Conservation (phyloP, 2,888 invertebrate genomes). For the Itoplectis maculator region DNA sequence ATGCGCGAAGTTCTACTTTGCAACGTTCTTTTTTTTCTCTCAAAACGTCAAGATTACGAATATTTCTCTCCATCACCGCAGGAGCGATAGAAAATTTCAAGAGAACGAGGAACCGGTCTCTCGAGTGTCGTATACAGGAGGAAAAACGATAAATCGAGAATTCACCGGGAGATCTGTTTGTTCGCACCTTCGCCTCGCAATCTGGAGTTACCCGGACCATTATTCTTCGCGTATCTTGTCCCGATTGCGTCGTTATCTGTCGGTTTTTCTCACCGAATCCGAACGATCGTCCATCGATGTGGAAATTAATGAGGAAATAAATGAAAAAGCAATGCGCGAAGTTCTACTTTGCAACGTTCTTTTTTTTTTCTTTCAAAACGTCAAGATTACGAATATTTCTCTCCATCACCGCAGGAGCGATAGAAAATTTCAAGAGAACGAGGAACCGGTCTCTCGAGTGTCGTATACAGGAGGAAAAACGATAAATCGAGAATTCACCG, state of each 20-base stretch:
- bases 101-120: not conserved
- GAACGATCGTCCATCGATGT: conserved; percentile 13
- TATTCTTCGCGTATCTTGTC: conserved; percentile 5
- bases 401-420: not conserved
- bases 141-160: not conserved
- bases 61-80: not conserved
- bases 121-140: not conserved
- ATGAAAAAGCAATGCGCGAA: no score
- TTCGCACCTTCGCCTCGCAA: conserved; percentile 4
- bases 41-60: not conserved
- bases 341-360: no score
- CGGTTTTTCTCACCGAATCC: not conserved
- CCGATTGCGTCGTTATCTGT: conserved; percentile 1
- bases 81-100: not conserved
- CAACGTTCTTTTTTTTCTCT: no score
- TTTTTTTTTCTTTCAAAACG: no score
- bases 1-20: no score
- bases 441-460: not conserved
- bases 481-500: not conserved
- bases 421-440: not conserved
- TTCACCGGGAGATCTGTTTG: not conserved
- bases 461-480: not conserved
- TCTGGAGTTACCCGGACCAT: not conserved
- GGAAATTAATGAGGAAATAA: not conserved
- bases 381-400: no score